These are phyloP conservation scores for Melangyna quadrimaculata DNA, from an alignment of 2,888 invertebrate genomes.

Conservation along the genomic window DNA sequence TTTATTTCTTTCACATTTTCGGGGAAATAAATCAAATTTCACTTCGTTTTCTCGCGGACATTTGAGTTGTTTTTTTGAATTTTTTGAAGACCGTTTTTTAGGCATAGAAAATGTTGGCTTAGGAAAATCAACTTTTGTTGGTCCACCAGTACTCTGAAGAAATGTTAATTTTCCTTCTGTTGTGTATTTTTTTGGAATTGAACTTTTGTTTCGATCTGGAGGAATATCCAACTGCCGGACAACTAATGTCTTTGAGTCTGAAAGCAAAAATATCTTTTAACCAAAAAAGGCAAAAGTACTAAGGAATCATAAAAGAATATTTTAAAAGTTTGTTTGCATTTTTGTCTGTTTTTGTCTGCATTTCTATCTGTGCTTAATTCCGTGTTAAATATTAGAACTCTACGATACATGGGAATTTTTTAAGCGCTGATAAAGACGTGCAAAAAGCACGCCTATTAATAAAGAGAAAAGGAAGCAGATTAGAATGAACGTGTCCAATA, in stretches of 20 bases:
- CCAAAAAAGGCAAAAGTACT: no score
- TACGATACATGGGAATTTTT: no score
- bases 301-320: no score
- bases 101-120: slow-evolving; percentile 21
- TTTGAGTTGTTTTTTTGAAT: slow-evolving; percentile 75
- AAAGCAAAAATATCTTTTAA: neutral
- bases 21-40: slow-evolving; percentile 80
- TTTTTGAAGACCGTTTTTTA: slow-evolving; percentile 48
- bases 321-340: no score
- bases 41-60: slow-evolving; percentile 82
- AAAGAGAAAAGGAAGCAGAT: no score
- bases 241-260: slow-evolving; percentile 32
- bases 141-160: slow-evolving; percentile 32
- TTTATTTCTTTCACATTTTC: slow-evolving; percentile 78
- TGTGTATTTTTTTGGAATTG: slow-evolving; percentile 59
- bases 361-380: no score
- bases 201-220: slow-evolving; percentile 37
- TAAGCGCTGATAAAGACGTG: no score
- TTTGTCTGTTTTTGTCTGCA: no score
- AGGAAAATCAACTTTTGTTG: slow-evolving; percentile 46
- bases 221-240: slow-evolving; percentile 48
- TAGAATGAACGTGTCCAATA: no score
- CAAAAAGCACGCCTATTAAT: no score
- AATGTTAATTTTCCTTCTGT: slow-evolving; percentile 20
- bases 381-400: no score